These are phyloP conservation scores for Hypena proboscidalis DNA, from an alignment of 2,888 invertebrate genomes.

Conservation along the genomic window DNA sequence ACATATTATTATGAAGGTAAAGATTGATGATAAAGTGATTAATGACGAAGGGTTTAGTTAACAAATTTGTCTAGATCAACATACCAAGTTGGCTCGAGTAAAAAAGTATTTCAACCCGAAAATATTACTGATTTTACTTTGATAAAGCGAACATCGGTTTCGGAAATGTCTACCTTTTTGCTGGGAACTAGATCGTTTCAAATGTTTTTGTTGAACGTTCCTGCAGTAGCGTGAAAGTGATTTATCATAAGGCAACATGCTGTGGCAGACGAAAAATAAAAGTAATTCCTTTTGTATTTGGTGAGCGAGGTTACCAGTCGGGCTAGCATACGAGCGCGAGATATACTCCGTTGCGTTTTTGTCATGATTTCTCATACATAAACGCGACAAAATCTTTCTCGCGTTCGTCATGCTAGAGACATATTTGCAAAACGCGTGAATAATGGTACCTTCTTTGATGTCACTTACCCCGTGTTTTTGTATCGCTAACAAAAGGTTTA, in stretches of 20 bases:
- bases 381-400: no score
- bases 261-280: slow-evolving; percentile 80
- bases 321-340: no score
- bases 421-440: slow-evolving; percentile 77
- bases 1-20: no score
- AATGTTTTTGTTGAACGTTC: slow-evolving; percentile 68
- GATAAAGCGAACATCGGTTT: slow-evolving; percentile 55
- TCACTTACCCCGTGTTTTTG: slow-evolving; percentile 47
- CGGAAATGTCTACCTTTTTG: slow-evolving; percentile 66
- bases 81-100: no score
- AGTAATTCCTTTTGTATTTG: slow-evolving; percentile 80
- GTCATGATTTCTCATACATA: no score
- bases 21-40: no score
- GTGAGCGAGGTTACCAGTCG: slow-evolving; percentile 57
- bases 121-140: slow-evolving; percentile 38
- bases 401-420: no score
- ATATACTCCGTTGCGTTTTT: no score
- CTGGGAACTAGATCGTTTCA: slow-evolving; percentile 58
- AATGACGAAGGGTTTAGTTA: no score
- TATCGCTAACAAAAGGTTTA: slow-evolving; percentile 41
- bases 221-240: slow-evolving; percentile 72
- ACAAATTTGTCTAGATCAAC: no score
- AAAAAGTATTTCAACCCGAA: slow-evolving; percentile 10
- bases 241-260: slow-evolving; percentile 82
- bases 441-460: slow-evolving; percentile 62